A percentile compares a stretch with the other conserved stretches of the same genome.
phyloP scores from a whole-genome alignment of 2,113 vertebrate species.

The Lamprotornis superbus region DNA sequence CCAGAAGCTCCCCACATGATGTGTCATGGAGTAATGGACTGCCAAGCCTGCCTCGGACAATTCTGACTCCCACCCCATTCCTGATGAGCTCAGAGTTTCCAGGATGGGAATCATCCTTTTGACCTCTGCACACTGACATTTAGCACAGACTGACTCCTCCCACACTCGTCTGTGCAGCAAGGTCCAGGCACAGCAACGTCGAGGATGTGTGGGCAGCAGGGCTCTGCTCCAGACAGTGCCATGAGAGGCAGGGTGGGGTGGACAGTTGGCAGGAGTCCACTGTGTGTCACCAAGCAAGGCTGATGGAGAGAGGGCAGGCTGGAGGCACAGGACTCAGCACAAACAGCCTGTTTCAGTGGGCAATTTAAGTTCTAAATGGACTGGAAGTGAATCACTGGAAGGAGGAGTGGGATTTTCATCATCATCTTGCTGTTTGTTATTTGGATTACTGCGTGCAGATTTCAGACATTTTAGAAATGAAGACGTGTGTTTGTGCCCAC shows the following conservation, averaged over 20 bases:
- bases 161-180: neutral
- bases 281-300: neutral
- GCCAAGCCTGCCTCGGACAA: neutral
- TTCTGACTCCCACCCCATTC: neutral
- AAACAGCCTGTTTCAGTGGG: neutral
- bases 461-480: neutral
- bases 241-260: neutral
- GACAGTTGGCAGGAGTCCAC: neutral
- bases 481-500: neutral
- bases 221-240: neutral
- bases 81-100: conserved; percentile 40
- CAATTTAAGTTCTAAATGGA: neutral
- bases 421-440: neutral
- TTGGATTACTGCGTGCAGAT: neutral
- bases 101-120: neutral
- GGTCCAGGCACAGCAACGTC: neutral
- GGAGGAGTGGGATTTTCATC: neutral
- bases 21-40: neutral
- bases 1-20: neutral
- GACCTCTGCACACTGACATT: neutral
- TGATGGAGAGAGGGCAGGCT: neutral
- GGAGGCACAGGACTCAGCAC: neutral
- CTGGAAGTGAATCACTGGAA: neutral
- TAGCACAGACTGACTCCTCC: neutral
- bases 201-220: neutral